Evolutionary conservation across 2,797 vertebrate species (phyloP), one percentile per base, ranked within the genome.

Genomic region (Urophycis tenuis): DNA sequence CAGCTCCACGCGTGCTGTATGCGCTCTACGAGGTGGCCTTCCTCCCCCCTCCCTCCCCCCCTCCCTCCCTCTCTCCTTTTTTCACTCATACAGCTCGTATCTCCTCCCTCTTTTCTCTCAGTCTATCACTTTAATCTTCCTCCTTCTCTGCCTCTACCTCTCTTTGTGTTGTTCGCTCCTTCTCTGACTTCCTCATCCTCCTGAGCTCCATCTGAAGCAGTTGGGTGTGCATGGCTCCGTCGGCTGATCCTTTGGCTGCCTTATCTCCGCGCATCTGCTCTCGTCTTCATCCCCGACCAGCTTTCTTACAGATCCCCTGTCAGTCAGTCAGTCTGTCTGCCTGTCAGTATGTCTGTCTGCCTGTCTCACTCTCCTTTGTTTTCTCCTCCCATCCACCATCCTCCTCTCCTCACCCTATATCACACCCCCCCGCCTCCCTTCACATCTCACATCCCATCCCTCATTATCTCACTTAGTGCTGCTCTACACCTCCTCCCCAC

Each of bases 1-100:
- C 87, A 90, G 91, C 91, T 89, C 87, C 87, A 89, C 90, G 87
- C 89, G 87, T 89, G 90, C 90, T 86, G 82, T 86, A 83, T 77
- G 84, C 85, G 83, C 85, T 88, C 83, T 87, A 85, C 71, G 78
- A 90, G 84, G 87, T 85, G 89, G 88, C 88, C 90, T 90, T 91
- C 85, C 89, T 83, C 83, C 71, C 49, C 71, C 36, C 39, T 6
- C 75, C 39, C 77, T 74, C 78, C 53, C 35, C 7, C 15, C 69
- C 14, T 49, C 74, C 64, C 49, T 67, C 73, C 73, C 31, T 49
- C 74, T 78, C 39, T 77, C 74, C 49, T 74, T 70, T 85, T 88
- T 85, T 80, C 84, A 80, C 86, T 86, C 83, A 89, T 87, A 49
- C 82, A 88, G 85, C 80, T 84, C 83, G 84, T 88, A 85, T 90